Conservation (phyloP, 64 coral and sea anemone genomes). For the Pachyseris speciosa region DNA sequence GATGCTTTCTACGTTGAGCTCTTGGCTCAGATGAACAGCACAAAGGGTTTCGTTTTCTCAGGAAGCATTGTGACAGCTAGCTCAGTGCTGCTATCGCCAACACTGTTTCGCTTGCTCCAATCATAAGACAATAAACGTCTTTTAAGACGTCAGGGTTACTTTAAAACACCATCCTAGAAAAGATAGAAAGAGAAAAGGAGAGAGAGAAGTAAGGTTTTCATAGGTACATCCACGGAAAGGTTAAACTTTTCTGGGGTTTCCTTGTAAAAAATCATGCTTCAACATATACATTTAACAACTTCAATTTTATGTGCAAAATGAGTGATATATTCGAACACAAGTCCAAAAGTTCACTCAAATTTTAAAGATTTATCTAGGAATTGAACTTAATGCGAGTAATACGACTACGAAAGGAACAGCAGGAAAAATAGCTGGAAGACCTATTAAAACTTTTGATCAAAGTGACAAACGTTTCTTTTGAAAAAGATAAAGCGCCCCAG, state of each 20-base stretch:
- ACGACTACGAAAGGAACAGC: neutral
- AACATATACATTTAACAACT: too few species aligned
- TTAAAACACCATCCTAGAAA: neutral
- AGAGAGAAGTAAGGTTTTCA: too few species aligned
- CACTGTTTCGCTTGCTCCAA: neutral
- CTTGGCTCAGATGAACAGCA: neutral
- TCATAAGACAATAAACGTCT: neutral
- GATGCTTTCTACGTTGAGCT: neutral
- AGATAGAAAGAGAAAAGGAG: too few species aligned
- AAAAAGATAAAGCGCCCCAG: neutral
- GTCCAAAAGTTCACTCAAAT: too few species aligned
- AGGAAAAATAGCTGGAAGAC: neutral
- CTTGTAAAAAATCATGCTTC: too few species aligned
- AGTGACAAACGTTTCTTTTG: neutral
- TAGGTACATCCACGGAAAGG: too few species aligned
- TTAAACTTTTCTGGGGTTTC: too few species aligned
- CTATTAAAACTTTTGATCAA: neutral
- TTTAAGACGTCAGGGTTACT: neutral
- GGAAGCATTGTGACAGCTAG: neutral
- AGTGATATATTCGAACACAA: too few species aligned
- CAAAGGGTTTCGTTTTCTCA: neutral
- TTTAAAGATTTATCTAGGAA: too few species aligned
- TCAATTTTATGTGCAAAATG: too few species aligned
- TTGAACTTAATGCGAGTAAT: too few species aligned
- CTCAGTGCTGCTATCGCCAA: neutral